Evolutionary conservation across 2,888 invertebrate genomes (phyloP), one percentile per base, ranked within the genome.

Genomic region (Hemistola chrysoprasaria): DNA sequence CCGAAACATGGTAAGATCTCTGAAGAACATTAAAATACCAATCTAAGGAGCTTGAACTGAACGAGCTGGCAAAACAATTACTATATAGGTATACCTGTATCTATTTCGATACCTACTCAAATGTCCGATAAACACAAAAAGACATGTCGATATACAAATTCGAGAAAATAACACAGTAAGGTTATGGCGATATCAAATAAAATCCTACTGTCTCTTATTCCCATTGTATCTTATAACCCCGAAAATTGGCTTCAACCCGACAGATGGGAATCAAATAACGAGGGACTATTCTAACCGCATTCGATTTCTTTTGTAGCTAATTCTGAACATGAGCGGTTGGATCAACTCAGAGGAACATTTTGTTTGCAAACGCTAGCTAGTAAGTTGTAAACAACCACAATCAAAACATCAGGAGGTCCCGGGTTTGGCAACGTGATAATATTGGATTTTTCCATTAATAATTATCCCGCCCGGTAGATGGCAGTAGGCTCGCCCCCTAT

Each of bases 291-390:
- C 53, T 47, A 22, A 29, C 45, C 48, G 47, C 47, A 54, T 50
- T 25, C 42, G 40, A 54, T 60, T 50, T 48, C 42, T 40, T 65
- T 65, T 59, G 63, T 58, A 56, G 54, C 56, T 65, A 59, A 65
- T 62, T 68, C 57, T 30, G 50, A 56, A 56, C 54, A 57, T 49
- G 54, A 48, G 50, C 41, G 44, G 50, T 23, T 10, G 36, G 47
- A 11, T 8, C 6, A 25, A 30, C 52, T 43, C 26, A 59, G 61
- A 62, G 47, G 58, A 59, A 65, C 64, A 64, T n/a, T n/a, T n/a
- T 52, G 20, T 8, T 5, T 9, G 25, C 10, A 16, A 16, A 3
- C 16, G 16, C 16, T 16, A n/a, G n/a, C n/a, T n/a, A n/a, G n/a
- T n/a, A n/a, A n/a, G n/a, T n/a, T n/a, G n/a, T n/a, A n/a, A n/a